Evolutionary conservation across 2,888 invertebrate genomes (phyloP).

Genomic region (Parapristionchus giblindavisi): DNA sequence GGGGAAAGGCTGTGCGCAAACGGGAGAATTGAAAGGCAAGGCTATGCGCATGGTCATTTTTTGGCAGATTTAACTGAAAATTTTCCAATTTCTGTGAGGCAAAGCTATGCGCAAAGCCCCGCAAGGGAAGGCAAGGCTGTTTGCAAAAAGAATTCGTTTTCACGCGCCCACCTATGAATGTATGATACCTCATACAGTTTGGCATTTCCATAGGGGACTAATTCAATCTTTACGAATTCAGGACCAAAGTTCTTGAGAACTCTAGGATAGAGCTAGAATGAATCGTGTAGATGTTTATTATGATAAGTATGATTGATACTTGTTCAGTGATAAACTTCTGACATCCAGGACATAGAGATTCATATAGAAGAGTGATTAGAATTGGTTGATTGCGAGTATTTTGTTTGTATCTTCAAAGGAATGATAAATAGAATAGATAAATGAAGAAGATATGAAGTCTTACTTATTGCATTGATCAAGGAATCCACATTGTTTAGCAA

Average conservation of each 20-base stretch:
- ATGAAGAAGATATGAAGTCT: background rate
- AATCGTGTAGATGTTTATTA: background rate
- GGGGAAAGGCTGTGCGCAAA: background rate
- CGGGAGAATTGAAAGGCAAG: no score
- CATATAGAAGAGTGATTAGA: constrained; percentile 57
- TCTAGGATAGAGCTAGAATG: constrained; percentile 50
- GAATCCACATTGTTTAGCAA: constrained; percentile 56
- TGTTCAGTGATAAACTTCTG: constrained; percentile 57
- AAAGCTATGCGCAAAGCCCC: no score
- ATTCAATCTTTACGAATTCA: constrained; percentile 61
- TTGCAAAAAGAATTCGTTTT: no score
- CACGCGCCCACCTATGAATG: no score
- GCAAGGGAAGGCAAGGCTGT: no score
- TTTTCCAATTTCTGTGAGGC: no score
- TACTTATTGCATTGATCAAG: constrained; percentile 44
- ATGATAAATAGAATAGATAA: background rate
- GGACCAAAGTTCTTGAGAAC: constrained; percentile 53
- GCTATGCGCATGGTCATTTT: no score
- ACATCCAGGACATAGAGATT: constrained; percentile 61
- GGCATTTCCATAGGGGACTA: constrained; percentile 68
- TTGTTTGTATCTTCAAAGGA: constrained; percentile 41
- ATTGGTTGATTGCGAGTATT: constrained; percentile 51
- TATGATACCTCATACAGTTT: constrained; percentile 41
- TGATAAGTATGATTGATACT: background rate
- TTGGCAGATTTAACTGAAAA: no score